A percentile compares a stretch with the other conserved stretches of the same genome.
Evolutionary conservation across 2,888 invertebrate genomes (phyloP).

Genomic region (Thysanoteuthis rhombus): DNA sequence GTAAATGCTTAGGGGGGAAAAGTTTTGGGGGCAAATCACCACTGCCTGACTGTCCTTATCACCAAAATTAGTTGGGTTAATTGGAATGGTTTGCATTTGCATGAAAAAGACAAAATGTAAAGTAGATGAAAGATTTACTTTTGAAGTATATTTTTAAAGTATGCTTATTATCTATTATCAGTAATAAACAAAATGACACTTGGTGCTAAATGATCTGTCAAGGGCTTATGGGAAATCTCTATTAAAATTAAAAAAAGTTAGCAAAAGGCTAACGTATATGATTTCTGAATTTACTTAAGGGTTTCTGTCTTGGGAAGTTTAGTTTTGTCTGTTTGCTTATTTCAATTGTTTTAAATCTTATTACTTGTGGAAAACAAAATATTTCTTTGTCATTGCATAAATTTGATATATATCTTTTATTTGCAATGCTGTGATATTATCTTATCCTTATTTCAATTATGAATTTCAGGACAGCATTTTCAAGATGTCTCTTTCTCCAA

Average conservation of each 20-base stretch:
- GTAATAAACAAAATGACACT: neutral
- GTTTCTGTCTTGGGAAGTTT: neutral
- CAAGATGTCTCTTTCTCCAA: constrained; percentile 76
- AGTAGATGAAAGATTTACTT: neutral
- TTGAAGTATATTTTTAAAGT: neutral
- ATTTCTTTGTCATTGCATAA: neutral
- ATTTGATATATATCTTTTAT: neutral
- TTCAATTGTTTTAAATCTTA: neutral
- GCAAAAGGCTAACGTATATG: neutral
- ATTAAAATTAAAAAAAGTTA: neutral
- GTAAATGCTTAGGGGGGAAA: too few species aligned
- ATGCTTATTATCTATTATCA: too few species aligned
- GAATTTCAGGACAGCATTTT: constrained; percentile 73
- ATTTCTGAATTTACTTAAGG: neutral
- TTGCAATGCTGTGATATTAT: neutral
- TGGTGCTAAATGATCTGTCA: neutral
- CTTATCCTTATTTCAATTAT: neutral
- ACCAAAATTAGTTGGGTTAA: too few species aligned
- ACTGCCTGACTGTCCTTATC: too few species aligned
- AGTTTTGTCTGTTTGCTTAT: neutral
- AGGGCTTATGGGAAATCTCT: too few species aligned
- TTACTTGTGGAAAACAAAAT: neutral
- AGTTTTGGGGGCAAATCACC: too few species aligned
- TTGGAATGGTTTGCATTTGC: neutral
- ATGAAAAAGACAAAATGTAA: neutral